These are phyloP conservation scores for Amphiura filiformis DNA, from an alignment of 35 echinoderm and acorn worm genomes.

Conservation along the genomic window DNA sequence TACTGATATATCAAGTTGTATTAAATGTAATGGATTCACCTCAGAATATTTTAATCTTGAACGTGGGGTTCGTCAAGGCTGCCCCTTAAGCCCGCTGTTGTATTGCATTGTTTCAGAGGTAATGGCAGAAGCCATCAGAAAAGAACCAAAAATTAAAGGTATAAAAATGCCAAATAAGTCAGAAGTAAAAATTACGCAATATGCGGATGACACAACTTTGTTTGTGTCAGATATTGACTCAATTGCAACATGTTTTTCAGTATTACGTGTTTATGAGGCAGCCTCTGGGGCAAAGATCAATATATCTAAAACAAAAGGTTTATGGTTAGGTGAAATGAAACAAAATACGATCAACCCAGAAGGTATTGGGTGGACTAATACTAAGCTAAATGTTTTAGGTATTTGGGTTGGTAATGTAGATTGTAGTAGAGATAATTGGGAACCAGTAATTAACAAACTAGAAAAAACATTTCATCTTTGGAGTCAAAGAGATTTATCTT, in stretches of 20 bases:
- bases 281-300: background rate
- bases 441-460: background rate
- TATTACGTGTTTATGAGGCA: background rate
- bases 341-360: background rate
- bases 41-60: no score
- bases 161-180: background rate
- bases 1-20: slow-evolving; percentile 22
- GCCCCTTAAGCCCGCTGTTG: slow-evolving; percentile 18
- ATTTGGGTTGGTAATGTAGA: background rate
- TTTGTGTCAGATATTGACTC: background rate
- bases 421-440: background rate
- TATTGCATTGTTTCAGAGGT: slow-evolving; percentile 26
- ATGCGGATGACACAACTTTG: slow-evolving; percentile 33
- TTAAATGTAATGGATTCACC: slow-evolving; percentile 34
- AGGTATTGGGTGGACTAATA: background rate
- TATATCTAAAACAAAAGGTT: background rate
- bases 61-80: background rate
- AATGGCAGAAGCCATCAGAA: background rate
- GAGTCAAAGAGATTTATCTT: background rate
- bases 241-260: background rate
- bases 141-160: background rate
- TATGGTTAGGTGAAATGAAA: background rate
- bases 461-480: background rate
- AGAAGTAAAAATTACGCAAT: background rate
- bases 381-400: background rate